phyloP scores from a whole-genome alignment of 2,888 invertebrate genomes.

The Andrena camellia region DNA sequence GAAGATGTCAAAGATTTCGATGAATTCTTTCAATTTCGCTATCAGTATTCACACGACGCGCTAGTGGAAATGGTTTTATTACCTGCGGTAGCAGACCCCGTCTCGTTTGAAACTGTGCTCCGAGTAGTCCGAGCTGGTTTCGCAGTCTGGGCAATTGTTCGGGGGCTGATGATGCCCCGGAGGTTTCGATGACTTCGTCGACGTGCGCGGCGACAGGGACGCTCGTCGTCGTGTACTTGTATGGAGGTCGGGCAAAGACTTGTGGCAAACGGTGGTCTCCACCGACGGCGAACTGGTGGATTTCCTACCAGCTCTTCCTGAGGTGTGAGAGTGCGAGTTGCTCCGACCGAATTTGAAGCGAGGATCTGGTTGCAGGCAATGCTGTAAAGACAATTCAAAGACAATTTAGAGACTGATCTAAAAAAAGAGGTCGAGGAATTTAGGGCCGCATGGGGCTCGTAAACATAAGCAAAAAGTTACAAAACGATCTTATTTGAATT shows the following conservation, averaged over 20 bases:
- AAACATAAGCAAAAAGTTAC: too few relatives aligned
- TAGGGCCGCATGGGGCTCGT: neutral
- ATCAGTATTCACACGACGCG: neutral
- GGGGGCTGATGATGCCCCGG: constrained; percentile 76
- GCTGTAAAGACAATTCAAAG: constrained; percentile 63
- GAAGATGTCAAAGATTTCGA: too few relatives aligned
- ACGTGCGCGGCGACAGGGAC: constrained; percentile 82
- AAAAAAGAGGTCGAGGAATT: neutral
- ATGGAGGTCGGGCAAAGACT: constrained; percentile 93
- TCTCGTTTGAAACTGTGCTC: constrained; percentile 84
- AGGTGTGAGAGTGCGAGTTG: constrained; percentile 82
- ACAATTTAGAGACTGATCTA: neutral
- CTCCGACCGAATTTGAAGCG: constrained; percentile 83
- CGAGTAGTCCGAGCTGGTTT: constrained; percentile 84
- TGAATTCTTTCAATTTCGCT: too few relatives aligned
- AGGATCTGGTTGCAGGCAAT: constrained; percentile 76
- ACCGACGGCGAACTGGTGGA: constrained; percentile 78
- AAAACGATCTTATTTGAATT: too few relatives aligned
- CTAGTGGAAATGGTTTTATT: constrained; percentile 28
- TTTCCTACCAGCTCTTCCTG: constrained; percentile 77
- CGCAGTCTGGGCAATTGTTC: constrained; percentile 82
- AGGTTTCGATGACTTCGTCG: constrained; percentile 79
- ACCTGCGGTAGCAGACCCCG: constrained; percentile 82
- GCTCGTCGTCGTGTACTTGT: constrained; percentile 84
- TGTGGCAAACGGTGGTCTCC: constrained; percentile 87